A percentile compares a stretch with the other conserved stretches of the same genome.
Conservation (phyloP, 1,140 invertebrate species). For the Pseudomyrmex flavicornis region DNA sequence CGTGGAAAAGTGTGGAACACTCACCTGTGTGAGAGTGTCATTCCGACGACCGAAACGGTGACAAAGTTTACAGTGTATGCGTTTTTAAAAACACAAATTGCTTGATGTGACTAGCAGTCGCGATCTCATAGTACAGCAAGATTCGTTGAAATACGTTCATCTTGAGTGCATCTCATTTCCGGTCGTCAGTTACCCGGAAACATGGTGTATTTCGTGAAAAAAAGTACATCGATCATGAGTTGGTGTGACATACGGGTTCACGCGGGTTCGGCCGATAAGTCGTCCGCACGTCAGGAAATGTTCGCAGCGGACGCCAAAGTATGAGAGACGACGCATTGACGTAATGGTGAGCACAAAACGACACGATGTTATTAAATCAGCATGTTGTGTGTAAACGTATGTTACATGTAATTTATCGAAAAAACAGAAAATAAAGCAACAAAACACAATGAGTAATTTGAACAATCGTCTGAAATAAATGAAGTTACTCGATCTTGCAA, state of each 20-base stretch:
- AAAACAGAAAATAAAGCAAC: too few species aligned
- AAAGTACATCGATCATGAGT: constrained; percentile 70
- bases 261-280: constrained; percentile 34
- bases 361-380: background rate
- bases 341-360: constrained; percentile 75
- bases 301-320: constrained; percentile 73
- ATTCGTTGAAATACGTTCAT: constrained; percentile 38
- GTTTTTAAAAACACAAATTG: constrained; percentile 16
- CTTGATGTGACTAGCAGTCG: constrained; percentile 26
- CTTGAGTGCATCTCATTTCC: constrained; percentile 36
- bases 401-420: background rate
- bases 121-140: constrained; percentile 29
- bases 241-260: constrained; percentile 59
- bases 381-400: background rate
- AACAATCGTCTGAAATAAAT: background rate
- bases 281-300: constrained; percentile 55
- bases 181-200: constrained; percentile 35
- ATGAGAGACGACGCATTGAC: constrained; percentile 77
- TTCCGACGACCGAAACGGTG: background rate
- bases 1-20: background rate
- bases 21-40: background rate
- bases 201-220: constrained; percentile 17
- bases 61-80: background rate
- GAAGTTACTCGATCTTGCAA: background rate
- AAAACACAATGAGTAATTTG: background rate